Evolutionary conservation across 2,797 vertebrate species (phyloP).

Genomic region (Neostethus bicornis): DNA sequence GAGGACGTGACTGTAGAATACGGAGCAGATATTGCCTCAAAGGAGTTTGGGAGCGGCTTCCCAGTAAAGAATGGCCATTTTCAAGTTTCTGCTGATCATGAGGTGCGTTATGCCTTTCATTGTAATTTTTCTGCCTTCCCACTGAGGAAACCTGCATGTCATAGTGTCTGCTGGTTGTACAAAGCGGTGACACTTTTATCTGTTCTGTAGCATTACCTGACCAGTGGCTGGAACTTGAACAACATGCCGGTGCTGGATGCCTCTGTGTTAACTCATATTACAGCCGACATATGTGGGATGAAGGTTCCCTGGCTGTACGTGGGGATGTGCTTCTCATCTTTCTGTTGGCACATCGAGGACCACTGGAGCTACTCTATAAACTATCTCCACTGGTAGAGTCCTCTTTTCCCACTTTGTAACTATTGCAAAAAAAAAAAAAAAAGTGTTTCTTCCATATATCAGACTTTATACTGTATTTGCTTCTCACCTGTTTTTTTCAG

Average conservation of each 20-base stretch:
- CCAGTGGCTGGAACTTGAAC: conserved; percentile 97
- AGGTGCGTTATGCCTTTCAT: conserved; percentile 78
- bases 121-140: neutral
- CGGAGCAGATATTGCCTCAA: conserved; percentile 97
- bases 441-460: no score
- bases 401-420: neutral
- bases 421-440: no score
- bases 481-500: neutral
- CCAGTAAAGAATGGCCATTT: conserved; percentile 89
- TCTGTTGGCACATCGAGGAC: conserved; percentile 99
- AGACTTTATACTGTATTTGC: no score
- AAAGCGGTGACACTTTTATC: conserved; percentile 31
- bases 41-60: conserved; percentile 98
- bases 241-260: conserved; percentile 98
- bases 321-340: conserved; percentile 99
- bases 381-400: conserved; percentile 92
- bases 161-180: no score
- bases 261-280: conserved; percentile 95
- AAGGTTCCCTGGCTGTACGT: conserved; percentile 98
- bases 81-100: conserved; percentile 88
- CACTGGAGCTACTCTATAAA: conserved; percentile 99
- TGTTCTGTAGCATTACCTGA: conserved; percentile 89
- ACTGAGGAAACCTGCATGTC: neutral
- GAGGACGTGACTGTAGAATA: conserved; percentile 98
- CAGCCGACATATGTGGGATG: conserved; percentile 98